These are phyloP conservation scores for Xestia xanthographa DNA, from an alignment of 2,888 invertebrate species.

Conservation along the genomic window DNA sequence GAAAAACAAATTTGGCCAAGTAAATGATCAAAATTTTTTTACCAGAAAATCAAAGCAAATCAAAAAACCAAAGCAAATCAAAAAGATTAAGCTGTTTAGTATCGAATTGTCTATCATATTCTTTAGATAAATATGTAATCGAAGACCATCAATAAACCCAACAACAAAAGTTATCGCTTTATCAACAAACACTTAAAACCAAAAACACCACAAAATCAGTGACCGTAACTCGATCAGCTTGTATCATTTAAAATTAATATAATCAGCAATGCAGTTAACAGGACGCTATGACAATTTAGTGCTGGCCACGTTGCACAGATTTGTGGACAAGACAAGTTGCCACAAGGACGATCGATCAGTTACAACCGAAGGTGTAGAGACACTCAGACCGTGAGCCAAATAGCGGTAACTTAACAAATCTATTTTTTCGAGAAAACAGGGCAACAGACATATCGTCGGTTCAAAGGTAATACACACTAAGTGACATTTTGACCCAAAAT, in stretches of 20 bases:
- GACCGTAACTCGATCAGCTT: slow-evolving; percentile 29
- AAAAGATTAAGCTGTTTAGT: background rate
- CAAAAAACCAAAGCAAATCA: background rate
- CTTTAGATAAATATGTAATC: background rate
- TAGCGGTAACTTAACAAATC: background rate
- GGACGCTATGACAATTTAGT: slow-evolving; percentile 51
- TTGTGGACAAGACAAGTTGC: slow-evolving; percentile 49
- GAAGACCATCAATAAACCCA: background rate
- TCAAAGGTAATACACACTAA: too few relatives aligned
- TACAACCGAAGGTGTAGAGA: slow-evolving; percentile 5
- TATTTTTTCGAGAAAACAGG: background rate
- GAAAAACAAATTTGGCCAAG: background rate
- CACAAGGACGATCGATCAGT: slow-evolving; percentile 51
- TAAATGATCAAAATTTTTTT: background rate
- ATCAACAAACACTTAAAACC: slow-evolving; percentile 23
- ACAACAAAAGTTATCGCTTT: background rate
- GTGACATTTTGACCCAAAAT: too few relatives aligned
- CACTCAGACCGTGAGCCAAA: too few relatives aligned
- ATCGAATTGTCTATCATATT: background rate
- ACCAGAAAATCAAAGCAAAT: background rate
- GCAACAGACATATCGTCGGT: background rate
- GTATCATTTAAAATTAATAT: slow-evolving; percentile 52
- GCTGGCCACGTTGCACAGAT: slow-evolving; percentile 34
- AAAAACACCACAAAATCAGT: slow-evolving; percentile 9
- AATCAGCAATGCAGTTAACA: slow-evolving; percentile 61